Evolutionary conservation across 2,113 vertebrate genomes (phyloP), one percentile per base, ranked within the genome.

Genomic region (Psephotus haematonotus): DNA sequence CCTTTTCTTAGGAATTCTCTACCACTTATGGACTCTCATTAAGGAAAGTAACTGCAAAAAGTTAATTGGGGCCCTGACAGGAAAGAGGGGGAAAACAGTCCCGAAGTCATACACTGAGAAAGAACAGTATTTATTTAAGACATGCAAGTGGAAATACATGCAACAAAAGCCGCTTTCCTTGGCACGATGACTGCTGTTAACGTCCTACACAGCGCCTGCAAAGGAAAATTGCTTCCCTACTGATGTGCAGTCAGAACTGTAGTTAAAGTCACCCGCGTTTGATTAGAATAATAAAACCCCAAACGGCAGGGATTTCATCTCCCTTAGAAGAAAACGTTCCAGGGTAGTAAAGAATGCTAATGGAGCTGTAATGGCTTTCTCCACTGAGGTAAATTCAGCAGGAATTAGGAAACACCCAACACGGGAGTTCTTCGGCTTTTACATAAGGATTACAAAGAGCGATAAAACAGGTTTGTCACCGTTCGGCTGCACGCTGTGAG

Each of bases 111-210:
- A 41, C 5, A 19, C 4, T 1, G 44, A 62, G 16, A 10, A 41
- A 62, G 16, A 10, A 41, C 11, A 49, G 46, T 28, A 35, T 96
- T 97, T 95, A 95, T 90, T 95, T 19, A 68, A 76, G 77, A 84
- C 33, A 16, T 7, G 57, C 63, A 37, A 67, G 69, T 31, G 39
- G 47, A 68, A 85, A 80, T 28, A 41, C 31, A 62, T 8, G 67
- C 29, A 52, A 82, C 47, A 85, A 77, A 89, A 85, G 62, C 19
- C 13, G 8, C n/a, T 31, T 35, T 50, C 28, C 60, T 29, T 19
- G 24, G 25, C 83, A 75, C 33, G 50, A 46, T 25, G 49, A 64
- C 50, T 57, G 65, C 79, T 71, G 28, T 23, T 53, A 75, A 41
- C 64, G 11, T 39, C 35, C 35, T 15, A 22, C 25, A 4, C 1